Base-by-base conservation (phyloP, 1,140 invertebrate genomes). In the Elymnias hypermnestra region DNA sequence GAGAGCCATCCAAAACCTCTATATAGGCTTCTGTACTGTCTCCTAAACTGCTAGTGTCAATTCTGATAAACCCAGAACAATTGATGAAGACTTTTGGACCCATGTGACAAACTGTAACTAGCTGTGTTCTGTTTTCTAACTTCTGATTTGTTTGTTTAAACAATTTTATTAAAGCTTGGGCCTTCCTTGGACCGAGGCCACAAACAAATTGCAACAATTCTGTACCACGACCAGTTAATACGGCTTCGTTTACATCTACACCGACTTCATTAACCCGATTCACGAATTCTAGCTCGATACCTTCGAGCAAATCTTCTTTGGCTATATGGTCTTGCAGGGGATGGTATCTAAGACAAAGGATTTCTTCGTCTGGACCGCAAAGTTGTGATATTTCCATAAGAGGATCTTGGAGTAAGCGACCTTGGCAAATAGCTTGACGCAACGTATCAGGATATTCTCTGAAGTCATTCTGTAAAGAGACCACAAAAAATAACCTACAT, bases 11-110 rank as follows among this genome's bases (percentile, higher is more conserved):
- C 2, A 99, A 83, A 0, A 99, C 96, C 89, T 99, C 97, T 0
- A 98, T 95, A 63, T 98, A 97, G 0, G 94, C 92, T 65, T 98
- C 96, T 0, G 96, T 97, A 71, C 95, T 94, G 69, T 99, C 97
- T 7, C 96, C 96, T 10, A 99, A 78, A 53, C 95, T 94, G 61
- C 94, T 96, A 0, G 97, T 98, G 57, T 99, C 98, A 50, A 99
- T 98, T 87, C 97, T 99, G 13, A 99, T 98, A 65, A 99, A 99
- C 21, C 98, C 98, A 23, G 98, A 97, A 88, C 97, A 99, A 77
- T 99, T 99, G 51, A 99, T 97, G 62, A 99, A 99, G 0, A 99
- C 96, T 87, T 98, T 99, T 0, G 98, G 97, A 1, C 98, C 98
- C 94, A 99, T 95, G 63, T 98, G 95, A 84, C 96, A 98, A 1